phyloP scores from a whole-genome alignment of 2,113 vertebrate genomes.

The Coptodon bakossiorum region DNA sequence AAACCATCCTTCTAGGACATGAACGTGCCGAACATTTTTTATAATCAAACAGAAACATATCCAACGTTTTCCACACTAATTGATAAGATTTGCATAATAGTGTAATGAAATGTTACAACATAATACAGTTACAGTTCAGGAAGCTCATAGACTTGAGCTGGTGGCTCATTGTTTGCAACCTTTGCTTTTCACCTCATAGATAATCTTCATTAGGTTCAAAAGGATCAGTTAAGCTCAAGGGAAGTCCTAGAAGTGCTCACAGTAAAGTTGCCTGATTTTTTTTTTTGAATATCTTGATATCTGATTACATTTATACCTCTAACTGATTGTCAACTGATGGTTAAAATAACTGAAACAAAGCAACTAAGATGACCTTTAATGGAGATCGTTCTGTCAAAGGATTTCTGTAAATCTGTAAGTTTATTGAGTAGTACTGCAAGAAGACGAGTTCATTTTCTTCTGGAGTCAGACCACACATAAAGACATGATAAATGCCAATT shows the following conservation, averaged over 20 bases:
- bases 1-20: background rate
- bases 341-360: background rate
- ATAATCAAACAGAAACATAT: background rate
- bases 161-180: background rate
- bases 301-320: background rate
- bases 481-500: background rate
- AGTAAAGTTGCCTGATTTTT: background rate
- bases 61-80: background rate
- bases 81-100: background rate
- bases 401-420: background rate
- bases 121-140: background rate
- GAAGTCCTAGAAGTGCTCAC: rapidly evolving
- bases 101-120: background rate
- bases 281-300: background rate
- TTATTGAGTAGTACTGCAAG: background rate
- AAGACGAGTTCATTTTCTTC: background rate
- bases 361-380: background rate
- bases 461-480: background rate
- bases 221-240: background rate
- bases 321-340: background rate
- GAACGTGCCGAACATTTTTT: background rate
- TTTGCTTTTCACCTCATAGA: background rate
- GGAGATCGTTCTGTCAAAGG: rapidly evolving
- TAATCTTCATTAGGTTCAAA: background rate
- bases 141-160: background rate